Evolutionary conservation across 2,888 invertebrate genomes (phyloP).

Genomic region (Megastigmus dorsalis): DNA sequence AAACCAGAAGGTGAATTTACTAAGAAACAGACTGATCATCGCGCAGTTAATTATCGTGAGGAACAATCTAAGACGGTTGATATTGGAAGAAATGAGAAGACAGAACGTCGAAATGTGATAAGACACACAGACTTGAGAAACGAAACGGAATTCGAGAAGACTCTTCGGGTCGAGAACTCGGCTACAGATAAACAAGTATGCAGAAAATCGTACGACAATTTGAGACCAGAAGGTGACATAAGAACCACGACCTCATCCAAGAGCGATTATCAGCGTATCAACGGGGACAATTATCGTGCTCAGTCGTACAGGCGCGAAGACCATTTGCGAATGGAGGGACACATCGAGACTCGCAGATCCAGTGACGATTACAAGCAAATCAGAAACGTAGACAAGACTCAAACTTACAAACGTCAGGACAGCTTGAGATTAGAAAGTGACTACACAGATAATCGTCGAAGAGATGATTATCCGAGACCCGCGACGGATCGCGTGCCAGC

Average conservation of each 20-base stretch:
- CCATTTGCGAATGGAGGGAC: conserved; percentile 82
- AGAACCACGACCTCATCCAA: not conserved
- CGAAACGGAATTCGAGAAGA: conserved; percentile 48
- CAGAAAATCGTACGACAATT: conserved; percentile 5
- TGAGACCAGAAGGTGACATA: conserved; percentile 24
- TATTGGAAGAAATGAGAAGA: conserved; percentile 70
- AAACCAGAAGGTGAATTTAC: conserved; percentile 77
- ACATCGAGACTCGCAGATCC: conserved; percentile 72
- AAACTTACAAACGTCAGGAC: conserved; percentile 75
- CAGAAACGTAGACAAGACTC: conserved; percentile 76
- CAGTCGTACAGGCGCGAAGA: conserved; percentile 76
- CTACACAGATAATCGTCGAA: conserved; percentile 77
- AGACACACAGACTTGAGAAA: conserved; percentile 38
- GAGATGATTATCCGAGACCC: conserved; percentile 76
- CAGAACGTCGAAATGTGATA: conserved; percentile 36
- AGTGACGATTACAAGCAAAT: conserved; percentile 78
- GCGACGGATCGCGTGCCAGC: conserved; percentile 54
- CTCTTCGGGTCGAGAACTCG: conserved; percentile 38
- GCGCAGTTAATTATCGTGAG: conserved; percentile 76
- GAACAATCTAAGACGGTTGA: conserved; percentile 28
- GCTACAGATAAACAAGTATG: conserved; percentile 13
- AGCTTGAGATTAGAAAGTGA: conserved; percentile 73
- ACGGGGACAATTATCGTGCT: conserved; percentile 32
- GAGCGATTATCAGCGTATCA: conserved; percentile 33
- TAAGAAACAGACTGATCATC: conserved; percentile 74